Conservation (phyloP, 35 echinoderm and acorn worm genomes). For the Acanthaster planci region DNA sequence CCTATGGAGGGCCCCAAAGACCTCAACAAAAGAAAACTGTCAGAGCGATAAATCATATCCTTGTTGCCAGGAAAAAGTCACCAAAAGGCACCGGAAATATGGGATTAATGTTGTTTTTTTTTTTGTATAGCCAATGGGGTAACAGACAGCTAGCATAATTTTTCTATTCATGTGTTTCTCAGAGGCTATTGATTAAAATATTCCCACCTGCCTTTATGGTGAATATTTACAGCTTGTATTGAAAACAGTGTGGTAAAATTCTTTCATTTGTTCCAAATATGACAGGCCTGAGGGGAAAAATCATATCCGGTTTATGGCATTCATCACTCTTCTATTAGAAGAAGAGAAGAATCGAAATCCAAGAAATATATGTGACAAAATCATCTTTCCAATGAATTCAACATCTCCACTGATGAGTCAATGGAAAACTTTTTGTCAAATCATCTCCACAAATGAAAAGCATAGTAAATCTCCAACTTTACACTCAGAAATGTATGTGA, state of each 20-base stretch:
- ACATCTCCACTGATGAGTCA: too few species aligned
- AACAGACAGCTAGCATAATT: not conserved
- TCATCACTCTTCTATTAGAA: not conserved
- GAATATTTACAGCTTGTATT: not conserved
- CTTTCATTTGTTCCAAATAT: not conserved
- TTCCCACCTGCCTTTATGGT: not conserved
- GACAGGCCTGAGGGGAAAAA: not conserved
- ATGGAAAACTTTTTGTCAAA: too few species aligned
- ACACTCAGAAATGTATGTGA: too few species aligned
- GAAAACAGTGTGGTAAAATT: not conserved
- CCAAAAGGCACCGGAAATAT: slow-evolving; percentile 12
- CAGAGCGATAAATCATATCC: slow-evolving; percentile 17
- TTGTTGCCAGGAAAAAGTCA: not conserved
- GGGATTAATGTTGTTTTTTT: not conserved
- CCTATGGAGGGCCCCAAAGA: too few species aligned
- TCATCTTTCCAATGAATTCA: not conserved
- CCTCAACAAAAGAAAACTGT: not conserved
- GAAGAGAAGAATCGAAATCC: not conserved
- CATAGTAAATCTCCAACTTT: too few species aligned
- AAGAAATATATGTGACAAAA: not conserved
- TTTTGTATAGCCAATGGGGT: not conserved
- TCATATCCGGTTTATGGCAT: not conserved
- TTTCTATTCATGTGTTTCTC: slow-evolving; percentile 1
- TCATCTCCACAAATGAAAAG: too few species aligned
- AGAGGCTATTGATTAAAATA: not conserved